Conservation (phyloP, 2,888 invertebrate genomes). For the Argyra leucocephala region DNA sequence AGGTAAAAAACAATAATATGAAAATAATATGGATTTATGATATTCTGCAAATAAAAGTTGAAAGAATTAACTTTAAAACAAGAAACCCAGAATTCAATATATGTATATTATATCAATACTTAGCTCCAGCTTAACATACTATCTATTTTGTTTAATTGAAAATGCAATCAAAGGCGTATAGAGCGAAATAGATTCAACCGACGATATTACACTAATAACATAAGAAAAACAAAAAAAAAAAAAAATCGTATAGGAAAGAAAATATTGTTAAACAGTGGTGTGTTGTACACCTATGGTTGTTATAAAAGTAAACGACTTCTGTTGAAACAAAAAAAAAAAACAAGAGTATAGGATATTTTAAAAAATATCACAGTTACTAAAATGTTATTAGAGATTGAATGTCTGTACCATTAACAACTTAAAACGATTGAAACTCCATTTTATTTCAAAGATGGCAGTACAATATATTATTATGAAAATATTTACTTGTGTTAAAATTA, state of each 20-base stretch:
- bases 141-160: too few species aligned
- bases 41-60: too few species aligned
- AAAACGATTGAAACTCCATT: not conserved
- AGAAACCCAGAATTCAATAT: too few species aligned
- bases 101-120: too few species aligned
- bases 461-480: not conserved
- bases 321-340: not conserved
- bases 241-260: not conserved
- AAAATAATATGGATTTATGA: too few species aligned
- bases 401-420: not conserved
- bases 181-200: too few species aligned
- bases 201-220: too few species aligned
- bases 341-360: not conserved
- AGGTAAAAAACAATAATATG: too few species aligned
- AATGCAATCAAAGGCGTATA: too few species aligned
- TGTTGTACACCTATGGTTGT: constrained; percentile 2
- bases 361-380: not conserved
- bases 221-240: too few species aligned
- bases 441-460: not conserved
- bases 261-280: not conserved
- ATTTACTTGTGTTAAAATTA: not conserved
- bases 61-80: too few species aligned
- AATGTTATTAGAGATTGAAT: not conserved
- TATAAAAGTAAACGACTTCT: not conserved
- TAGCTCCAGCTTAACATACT: too few species aligned